phyloP scores from a whole-genome alignment of 1,140 invertebrate species.

The Melipona quadrifasciata region DNA sequence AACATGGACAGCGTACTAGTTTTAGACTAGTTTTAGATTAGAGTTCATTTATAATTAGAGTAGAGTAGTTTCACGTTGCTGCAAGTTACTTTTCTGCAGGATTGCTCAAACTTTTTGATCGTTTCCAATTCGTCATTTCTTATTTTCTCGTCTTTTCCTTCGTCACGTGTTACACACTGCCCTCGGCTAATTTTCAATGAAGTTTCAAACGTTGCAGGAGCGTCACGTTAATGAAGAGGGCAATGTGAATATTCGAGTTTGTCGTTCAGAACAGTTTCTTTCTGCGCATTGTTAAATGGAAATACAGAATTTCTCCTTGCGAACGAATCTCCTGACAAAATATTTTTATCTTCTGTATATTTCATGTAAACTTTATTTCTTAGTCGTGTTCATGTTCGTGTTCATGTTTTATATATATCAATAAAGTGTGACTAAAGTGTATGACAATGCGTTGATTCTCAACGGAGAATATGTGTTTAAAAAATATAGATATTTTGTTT shows the following conservation, averaged over 20 bases:
- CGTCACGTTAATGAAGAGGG: too few species aligned
- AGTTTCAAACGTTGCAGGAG: neutral
- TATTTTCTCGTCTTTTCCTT: neutral
- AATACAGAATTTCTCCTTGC: neutral
- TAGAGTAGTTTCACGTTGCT: neutral
- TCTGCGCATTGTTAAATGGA: neutral
- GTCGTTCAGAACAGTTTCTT: neutral
- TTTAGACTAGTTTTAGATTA: neutral
- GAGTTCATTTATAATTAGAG: neutral
- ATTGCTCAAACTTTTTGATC: neutral
- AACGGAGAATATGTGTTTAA: neutral
- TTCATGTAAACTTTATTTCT: neutral
- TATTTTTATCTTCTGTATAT: neutral
- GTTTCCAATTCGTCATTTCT: neutral
- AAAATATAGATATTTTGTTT: constrained; percentile 1
- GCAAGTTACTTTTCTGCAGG: too few species aligned
- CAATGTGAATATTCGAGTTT: neutral
- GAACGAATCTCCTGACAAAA: neutral
- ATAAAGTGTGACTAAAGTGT: neutral
- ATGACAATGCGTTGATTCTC: neutral
- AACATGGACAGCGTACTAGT: neutral
- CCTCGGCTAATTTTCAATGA: neutral
- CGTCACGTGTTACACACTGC: neutral
- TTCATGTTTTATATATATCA: neutral
- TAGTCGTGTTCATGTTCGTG: neutral